Conservation (phyloP, 2,888 invertebrate genomes). For the Volucella zonaria region DNA sequence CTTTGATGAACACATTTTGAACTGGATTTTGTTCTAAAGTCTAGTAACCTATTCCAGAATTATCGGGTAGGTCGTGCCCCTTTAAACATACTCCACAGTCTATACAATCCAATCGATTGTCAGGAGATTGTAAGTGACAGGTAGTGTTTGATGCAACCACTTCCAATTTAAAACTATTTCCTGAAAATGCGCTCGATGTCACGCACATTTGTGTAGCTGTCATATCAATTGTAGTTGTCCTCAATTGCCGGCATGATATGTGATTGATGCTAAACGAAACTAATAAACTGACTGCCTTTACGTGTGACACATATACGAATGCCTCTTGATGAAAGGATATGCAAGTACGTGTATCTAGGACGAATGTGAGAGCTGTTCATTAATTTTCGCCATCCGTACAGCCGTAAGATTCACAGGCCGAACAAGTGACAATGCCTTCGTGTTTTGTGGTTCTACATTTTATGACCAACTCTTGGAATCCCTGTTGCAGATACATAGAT, state of each 20-base stretch:
- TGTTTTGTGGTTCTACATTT: too few relatives aligned
- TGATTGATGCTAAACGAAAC: slow-evolving; percentile 72
- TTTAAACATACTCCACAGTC: too few relatives aligned
- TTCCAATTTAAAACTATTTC: not conserved
- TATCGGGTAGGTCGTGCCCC: too few relatives aligned
- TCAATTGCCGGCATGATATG: slow-evolving; percentile 34
- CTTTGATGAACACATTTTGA: too few relatives aligned
- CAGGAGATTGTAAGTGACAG: too few relatives aligned
- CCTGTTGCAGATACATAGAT: too few relatives aligned
- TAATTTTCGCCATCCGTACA: slow-evolving; percentile 16
- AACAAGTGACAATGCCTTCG: slow-evolving; percentile 40
- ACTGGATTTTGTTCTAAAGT: too few relatives aligned
- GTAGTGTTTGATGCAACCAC: too few relatives aligned
- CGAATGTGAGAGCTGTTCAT: slow-evolving; percentile 31
- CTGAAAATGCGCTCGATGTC: slow-evolving; percentile 33
- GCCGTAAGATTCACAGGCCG: slow-evolving; percentile 1
- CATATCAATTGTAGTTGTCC: slow-evolving; percentile 52
- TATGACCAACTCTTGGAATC: too few relatives aligned
- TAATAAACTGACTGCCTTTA: slow-evolving; percentile 65
- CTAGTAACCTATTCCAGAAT: too few relatives aligned
- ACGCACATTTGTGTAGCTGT: slow-evolving; percentile 36
- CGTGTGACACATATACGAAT: slow-evolving; percentile 25
- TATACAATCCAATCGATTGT: too few relatives aligned
- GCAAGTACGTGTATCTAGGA: slow-evolving; percentile 9
- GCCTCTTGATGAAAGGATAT: slow-evolving; percentile 27